Evolutionary conservation across 2,888 invertebrate genomes (phyloP), one percentile per base, ranked within the genome.

Genomic region (Polydrusus pterygomalis): DNA sequence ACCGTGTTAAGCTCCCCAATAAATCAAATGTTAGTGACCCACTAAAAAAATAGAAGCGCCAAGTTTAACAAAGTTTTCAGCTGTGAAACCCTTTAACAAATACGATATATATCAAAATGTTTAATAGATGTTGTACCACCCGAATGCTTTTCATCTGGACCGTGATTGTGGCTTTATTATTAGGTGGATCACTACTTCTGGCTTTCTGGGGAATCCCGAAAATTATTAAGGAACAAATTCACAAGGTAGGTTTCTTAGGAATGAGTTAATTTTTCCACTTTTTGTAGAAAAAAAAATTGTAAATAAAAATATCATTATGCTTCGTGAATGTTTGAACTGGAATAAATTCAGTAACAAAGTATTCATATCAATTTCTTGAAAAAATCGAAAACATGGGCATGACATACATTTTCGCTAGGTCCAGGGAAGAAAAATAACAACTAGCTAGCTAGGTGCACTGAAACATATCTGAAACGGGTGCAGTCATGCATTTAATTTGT

Each of bases 141-240:
- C 18, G 69, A 10, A 58, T 58, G 64, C 25, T 68, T 9, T 54
- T 62, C 13, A n/a, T 70, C 9, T 74, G 67, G 70, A 67, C 65
- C 11, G 20, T 62, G 3, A 9, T 77, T 7, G 70, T 58, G 13
- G 47, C n/a, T 13, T 43, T 74, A 17, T 84, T 89, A 2, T 72
- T 82, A n/a, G 79, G 88, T 11, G 85, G 87, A 8, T 89, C 88
- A 74, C 87, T 88, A 78, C 85, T 91, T 18, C 83, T 92, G 18
- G 89, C 90, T 49, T 92, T 89, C 85, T 86, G 88, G 15, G 87
- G 91, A 2, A 88, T 92, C 40, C 92, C 92, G 10, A 83, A 81
- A 9, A 82, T 92, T 77, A 85, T 92, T n/a, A 84, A 89, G 25
- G 86, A 87, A 45, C 85, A 89, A 70, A 89, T 92, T 47, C 87